phyloP scores from a whole-genome alignment of 2,888 invertebrate genomes.

The Callinectes sapidus region DNA sequence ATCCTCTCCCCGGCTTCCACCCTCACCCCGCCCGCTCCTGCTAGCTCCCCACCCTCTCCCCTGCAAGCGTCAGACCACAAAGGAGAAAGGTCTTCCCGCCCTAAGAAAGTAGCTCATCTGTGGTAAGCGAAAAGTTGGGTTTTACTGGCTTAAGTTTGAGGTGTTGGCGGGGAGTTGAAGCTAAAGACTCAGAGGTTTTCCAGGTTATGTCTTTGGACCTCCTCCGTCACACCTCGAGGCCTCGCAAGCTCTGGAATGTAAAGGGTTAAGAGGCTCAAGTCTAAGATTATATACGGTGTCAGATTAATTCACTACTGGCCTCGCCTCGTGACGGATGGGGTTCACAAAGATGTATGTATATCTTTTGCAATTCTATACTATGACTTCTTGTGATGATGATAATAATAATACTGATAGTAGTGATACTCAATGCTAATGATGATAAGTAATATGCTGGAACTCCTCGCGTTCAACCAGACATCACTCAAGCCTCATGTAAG shows the following conservation, averaged over 20 bases:
- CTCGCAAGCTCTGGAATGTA: background rate
- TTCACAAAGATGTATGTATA: background rate
- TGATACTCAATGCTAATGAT: background rate
- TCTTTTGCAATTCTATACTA: background rate
- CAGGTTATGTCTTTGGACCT: slow-evolving; percentile 20
- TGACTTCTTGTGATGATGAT: background rate
- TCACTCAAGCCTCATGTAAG: slow-evolving; percentile 19
- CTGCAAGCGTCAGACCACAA: slow-evolving; percentile 5
- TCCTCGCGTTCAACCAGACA: slow-evolving; percentile 20
- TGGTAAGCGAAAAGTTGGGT: slow-evolving; percentile 29
- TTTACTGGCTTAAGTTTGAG: slow-evolving; percentile 21
- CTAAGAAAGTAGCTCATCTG: slow-evolving; percentile 18
- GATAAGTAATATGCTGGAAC: slow-evolving; percentile 1
- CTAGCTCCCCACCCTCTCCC: slow-evolving; percentile 16
- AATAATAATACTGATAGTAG: background rate
- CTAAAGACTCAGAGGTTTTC: background rate
- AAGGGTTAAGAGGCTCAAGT: background rate
- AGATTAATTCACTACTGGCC: background rate
- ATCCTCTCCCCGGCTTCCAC: background rate
- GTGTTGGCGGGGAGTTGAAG: slow-evolving; percentile 13
- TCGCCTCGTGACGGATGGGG: background rate
- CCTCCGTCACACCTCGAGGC: background rate
- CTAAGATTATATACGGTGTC: background rate
- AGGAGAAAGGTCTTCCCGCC: background rate
- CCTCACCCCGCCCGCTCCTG: background rate